Percentiles rank a stretch among this genome's conserved stretches.
Evolutionary conservation across 2,797 vertebrate genomes (phyloP).

Genomic region (Uromys caudimaculatus): DNA sequence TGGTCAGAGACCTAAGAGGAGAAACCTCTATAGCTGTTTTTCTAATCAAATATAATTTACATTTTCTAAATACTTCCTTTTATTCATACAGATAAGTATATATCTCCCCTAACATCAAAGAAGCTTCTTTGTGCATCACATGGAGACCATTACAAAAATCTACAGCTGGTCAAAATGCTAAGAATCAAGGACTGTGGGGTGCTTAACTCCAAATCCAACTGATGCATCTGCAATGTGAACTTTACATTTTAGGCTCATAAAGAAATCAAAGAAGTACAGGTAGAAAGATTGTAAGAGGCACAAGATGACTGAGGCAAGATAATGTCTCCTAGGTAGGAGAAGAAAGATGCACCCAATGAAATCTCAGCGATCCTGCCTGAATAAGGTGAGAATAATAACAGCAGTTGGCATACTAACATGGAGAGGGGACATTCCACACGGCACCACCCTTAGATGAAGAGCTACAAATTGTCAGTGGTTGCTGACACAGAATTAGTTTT

Average conservation of each 20-base stretch:
- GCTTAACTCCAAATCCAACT: not conserved
- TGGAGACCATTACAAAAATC: not conserved
- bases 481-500: not conserved
- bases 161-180: not conserved
- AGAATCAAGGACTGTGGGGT: not conserved
- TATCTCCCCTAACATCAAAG: not conserved
- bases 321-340: not conserved
- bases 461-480: not conserved
- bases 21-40: not conserved
- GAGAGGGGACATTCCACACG: not conserved
- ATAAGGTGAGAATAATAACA: not conserved
- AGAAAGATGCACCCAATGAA: not conserved
- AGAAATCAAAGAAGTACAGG: not conserved
- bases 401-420: not conserved
- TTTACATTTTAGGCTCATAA: not conserved
- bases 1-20: not conserved
- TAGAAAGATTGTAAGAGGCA: not conserved
- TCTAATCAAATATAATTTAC: not conserved
- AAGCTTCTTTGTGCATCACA: not conserved
- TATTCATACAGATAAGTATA: not conserved
- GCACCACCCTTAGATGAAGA: not conserved
- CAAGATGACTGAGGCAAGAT: not conserved
- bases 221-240: not conserved
- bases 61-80: not conserved
- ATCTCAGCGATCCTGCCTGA: not conserved